Evolutionary conservation across 2,888 invertebrate genomes (phyloP).

Genomic region (Andrena praecox): DNA sequence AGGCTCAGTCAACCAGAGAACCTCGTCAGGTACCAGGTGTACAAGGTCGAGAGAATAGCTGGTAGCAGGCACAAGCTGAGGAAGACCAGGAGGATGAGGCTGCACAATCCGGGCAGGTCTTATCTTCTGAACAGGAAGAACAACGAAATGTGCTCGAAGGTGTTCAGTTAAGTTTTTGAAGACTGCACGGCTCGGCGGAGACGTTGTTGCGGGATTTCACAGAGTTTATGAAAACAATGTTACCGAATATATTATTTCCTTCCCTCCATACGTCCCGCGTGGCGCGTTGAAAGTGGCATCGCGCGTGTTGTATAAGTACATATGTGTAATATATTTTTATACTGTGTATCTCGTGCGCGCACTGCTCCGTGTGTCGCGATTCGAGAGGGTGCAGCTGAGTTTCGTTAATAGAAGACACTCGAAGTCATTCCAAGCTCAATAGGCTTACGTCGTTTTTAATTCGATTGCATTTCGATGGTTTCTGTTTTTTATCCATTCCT

Average conservation of each 20-base stretch:
- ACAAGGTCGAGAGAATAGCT: constrained; percentile 89
- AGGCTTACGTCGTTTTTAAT: neutral
- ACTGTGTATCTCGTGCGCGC: constrained; percentile 7
- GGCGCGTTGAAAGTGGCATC: neutral
- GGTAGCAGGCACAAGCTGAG: constrained; percentile 88
- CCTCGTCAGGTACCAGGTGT: constrained; percentile 87
- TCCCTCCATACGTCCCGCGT: neutral
- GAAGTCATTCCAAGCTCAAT: constrained; percentile 27
- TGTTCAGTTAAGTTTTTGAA: constrained; percentile 75
- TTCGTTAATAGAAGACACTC: neutral
- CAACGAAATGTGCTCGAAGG: constrained; percentile 90
- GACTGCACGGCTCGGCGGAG: constrained; percentile 12
- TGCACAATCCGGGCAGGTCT: constrained; percentile 88
- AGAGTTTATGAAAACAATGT: constrained; percentile 29
- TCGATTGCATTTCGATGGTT: neutral
- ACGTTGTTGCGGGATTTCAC: constrained; percentile 1
- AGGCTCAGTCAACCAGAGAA: constrained; percentile 90
- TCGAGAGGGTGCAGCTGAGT: neutral
- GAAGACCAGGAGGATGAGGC: constrained; percentile 86
- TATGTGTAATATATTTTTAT: constrained; percentile 23
- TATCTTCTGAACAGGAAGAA: constrained; percentile 92
- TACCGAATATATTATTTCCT: constrained; percentile 2
- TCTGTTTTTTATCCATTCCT: neutral
- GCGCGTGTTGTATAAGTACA: neutral
- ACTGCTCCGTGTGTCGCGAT: neutral